Base-by-base conservation (phyloP, 2,113 vertebrate species). In the Hippolais icterina region DNA sequence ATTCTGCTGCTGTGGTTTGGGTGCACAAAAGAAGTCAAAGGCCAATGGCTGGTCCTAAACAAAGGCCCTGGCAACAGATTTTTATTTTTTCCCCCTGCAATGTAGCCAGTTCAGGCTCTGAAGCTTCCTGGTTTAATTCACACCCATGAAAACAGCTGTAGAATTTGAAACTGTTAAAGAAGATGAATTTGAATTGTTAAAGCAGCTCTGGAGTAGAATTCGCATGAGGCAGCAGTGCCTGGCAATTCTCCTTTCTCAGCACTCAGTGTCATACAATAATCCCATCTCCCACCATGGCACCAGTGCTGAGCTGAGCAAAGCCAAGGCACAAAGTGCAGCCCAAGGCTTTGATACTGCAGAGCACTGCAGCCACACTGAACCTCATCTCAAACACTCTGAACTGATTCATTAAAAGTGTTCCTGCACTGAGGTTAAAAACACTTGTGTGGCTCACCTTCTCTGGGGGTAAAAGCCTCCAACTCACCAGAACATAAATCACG, bases 241-340 rank as follows among this genome's bases (percentile, higher is more conserved):
- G 4, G 28, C 41, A 79, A 49, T 52, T 81, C 54, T 69, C 81
- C 72, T 23, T 79, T 28, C 87, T 94, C 52, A 18, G 61, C 83
- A 57, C 69, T 27, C 14, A 21, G 44, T 54, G 41, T 78, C 52
- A 49, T 33, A 56, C 49, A 74, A 61, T 66, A 74, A 61, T 66
- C 46, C 29, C 49, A 7, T 57, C 33, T 92, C 50, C 22, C 31
- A 4, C 46, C 60, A 63, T 6, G 63, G 24, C 37, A 81, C 25
- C 59, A 69, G 24, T 15, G 60, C 65, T 78, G 4, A 63, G 79
- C 79, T 88, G 57, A 94, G 61, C 56, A 88, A 83, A 71, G 83
- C 53, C 78, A 75, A 20, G 10, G 25, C 61, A 37, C 10, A 57
- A 78, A 85, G 19, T 50, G 66, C 83, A 82, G 52, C 83, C 92